Conservation (phyloP, 2,888 invertebrate species). For the Lapara coniferarum region DNA sequence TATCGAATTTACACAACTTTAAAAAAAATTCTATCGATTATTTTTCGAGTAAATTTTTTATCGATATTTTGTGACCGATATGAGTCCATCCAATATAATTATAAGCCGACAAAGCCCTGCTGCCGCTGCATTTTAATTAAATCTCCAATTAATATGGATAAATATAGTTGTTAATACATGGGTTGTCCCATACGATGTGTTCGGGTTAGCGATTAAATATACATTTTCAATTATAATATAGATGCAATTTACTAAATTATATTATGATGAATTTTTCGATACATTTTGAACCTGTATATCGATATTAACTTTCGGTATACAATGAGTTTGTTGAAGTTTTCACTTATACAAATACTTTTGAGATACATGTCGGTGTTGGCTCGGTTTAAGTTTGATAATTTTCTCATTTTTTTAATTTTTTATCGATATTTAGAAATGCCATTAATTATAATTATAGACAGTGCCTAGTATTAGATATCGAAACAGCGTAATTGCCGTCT, state of each 20-base stretch:
- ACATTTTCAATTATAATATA: slow-evolving; percentile 40
- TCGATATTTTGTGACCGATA: not conserved
- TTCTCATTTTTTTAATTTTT: too few species aligned
- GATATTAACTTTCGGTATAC: not conserved
- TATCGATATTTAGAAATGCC: too few species aligned
- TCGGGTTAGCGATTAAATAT: slow-evolving; percentile 44
- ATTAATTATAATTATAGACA: too few species aligned
- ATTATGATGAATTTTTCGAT: slow-evolving; percentile 30
- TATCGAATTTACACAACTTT: too few species aligned
- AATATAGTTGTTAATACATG: slow-evolving; percentile 36
- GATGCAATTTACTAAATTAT: slow-evolving; percentile 33
- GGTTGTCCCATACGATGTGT: slow-evolving; percentile 46
- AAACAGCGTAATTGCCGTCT: too few species aligned
- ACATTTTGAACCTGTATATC: not conserved
- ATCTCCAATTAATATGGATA: slow-evolving; percentile 39
- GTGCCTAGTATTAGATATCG: too few species aligned
- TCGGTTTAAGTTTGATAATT: too few species aligned
- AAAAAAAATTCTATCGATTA: too few species aligned
- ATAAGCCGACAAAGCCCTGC: slow-evolving; percentile 27
- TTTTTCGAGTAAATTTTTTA: too few species aligned
- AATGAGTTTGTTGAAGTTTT: not conserved
- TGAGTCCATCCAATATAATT: not conserved
- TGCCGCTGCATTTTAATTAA: slow-evolving; percentile 35
- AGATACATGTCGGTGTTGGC: not conserved
- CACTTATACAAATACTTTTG: not conserved